Evolutionary conservation across 2,888 invertebrate genomes (phyloP).

Genomic region (Aphidoletes aphidimyza): DNA sequence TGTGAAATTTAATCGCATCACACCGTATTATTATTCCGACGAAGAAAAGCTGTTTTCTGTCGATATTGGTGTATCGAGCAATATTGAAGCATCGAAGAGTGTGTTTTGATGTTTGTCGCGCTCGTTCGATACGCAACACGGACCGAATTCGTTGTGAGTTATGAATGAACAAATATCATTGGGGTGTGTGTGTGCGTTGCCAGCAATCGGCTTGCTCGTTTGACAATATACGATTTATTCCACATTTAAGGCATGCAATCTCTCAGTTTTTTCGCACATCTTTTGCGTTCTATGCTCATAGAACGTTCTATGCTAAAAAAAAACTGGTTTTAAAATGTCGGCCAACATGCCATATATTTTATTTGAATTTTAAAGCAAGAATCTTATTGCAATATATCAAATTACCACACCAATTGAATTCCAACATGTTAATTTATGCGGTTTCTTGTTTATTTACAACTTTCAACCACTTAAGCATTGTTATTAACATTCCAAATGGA

Average conservation of each 20-base stretch:
- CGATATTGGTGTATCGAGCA: not conserved
- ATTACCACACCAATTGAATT: constrained; percentile 32
- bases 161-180: constrained; percentile 5
- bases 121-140: not conserved
- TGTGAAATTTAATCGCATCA: constrained; percentile 48
- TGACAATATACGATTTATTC: constrained; percentile 7
- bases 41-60: not conserved
- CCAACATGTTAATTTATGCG: not conserved
- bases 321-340: too few relatives aligned
- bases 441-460: not conserved
- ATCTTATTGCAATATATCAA: constrained; percentile 14
- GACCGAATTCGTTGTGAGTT: not conserved
- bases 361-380: not conserved
- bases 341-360: not conserved
- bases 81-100: not conserved
- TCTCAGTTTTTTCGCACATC: not conserved
- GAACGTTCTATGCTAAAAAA: too few relatives aligned
- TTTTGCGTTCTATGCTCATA: not conserved
- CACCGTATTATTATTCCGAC: constrained; percentile 25
- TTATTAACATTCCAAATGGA: not conserved
- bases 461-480: not conserved
- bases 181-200: not conserved
- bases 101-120: not conserved
- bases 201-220: too few relatives aligned
- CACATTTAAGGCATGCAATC: not conserved